phyloP scores from a whole-genome alignment of 2,797 vertebrate genomes.

The Sandelia bainsii region DNA sequence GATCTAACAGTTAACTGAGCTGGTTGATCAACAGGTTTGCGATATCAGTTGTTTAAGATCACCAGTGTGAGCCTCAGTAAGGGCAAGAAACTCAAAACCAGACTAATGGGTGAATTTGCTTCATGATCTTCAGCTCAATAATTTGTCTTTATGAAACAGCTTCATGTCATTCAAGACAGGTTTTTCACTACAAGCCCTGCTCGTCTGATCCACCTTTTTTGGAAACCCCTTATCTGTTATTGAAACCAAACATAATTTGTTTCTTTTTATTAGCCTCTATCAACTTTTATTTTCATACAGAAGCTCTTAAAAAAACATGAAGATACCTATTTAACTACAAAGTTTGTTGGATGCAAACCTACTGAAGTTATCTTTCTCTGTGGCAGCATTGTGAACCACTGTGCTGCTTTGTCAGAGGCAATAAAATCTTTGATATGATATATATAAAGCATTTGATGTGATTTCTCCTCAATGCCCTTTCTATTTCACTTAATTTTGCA shows the following conservation, averaged over 20 bases:
- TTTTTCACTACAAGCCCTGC: not conserved
- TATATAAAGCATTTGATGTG: slow-evolving; percentile 4
- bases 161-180: not conserved
- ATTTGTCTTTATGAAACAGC: not conserved
- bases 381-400: slow-evolving; percentile 4
- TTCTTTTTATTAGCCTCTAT: not conserved
- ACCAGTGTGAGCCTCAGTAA: not conserved
- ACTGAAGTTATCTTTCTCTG: not conserved
- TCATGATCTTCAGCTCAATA: not conserved
- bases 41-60: not conserved
- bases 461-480: slow-evolving; percentile 17
- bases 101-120: no score
- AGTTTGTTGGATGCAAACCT: slow-evolving; percentile 13
- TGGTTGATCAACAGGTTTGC: no score
- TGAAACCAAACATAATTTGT: not conserved
- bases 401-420: slow-evolving; percentile 11
- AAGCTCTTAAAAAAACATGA: not conserved
- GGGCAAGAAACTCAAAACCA: no score
- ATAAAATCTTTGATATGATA: slow-evolving; percentile 17
- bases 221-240: not conserved
- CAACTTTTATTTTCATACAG: not conserved
- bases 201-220: not conserved
- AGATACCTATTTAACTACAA: not conserved
- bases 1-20: no score
- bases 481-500: slow-evolving; percentile 30